Evolutionary conservation across 1,140 invertebrate species (phyloP), one percentile per base, ranked within the genome.

Genomic region (Zaprionus lachaisei): DNA sequence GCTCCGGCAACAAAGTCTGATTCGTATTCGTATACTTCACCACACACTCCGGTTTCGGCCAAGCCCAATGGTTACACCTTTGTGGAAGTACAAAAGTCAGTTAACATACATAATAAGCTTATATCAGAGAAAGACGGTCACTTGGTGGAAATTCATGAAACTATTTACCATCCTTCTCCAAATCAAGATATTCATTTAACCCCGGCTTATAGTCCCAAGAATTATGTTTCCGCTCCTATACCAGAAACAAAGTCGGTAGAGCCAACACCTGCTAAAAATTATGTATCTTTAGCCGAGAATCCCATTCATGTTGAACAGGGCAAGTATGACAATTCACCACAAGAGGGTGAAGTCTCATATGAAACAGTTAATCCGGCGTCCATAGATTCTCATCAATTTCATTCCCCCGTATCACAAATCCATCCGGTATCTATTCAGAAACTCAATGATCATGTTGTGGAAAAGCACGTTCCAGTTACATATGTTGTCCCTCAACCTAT

Each of bases 51-150:
- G 14, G 37, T 58, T 0, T 11, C 56, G 37, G 66, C 66, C 5
- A 83, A 89, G 34, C 77, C 84, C 4, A 83, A 83, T 62, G 93
- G 93, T 37, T 94, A 93, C 58, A 94, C 94, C 17, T 86, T 93
- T 47, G 94, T 95, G 0, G 94, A 95, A 92, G 92, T 95, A 24
- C 94, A 95, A 79, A 93, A 95, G 83, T 95, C 94, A 4, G 92
- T 95, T 24, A 92, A 92, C 28, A 92, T 92, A 4, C 92, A 92
- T 70, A 92, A 92, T 60, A 92, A 92, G 28, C 72, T 92, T 9
- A 92, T 92, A 14, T 90, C 91, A 1, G 91, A 92, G 69, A 91
- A 92, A 49, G 89, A 92, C 15, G 91, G 91, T 0, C 76, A 77
- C 0, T 34, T 92, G 47, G 80, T 92, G 6, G 91, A 92, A 51